Evolutionary conservation across 2,113 vertebrate genomes (phyloP).

Genomic region (Cochlearius cochlearius): DNA sequence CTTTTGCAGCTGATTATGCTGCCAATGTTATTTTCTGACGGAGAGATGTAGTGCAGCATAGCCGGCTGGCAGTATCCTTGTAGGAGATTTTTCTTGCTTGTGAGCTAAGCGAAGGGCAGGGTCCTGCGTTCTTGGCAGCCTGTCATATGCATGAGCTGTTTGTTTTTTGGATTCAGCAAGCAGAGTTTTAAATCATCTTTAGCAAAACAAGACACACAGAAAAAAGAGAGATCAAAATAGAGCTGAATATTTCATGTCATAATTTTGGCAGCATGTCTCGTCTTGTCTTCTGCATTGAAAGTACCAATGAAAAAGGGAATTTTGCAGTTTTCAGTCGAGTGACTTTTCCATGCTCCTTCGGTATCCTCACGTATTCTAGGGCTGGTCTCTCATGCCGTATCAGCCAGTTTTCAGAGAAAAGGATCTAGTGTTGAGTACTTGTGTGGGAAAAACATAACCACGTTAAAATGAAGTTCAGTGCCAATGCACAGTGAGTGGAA

Average conservation of each 20-base stretch:
- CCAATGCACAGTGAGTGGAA: background rate
- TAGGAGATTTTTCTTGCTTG: conserved; percentile 37
- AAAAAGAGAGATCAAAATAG: conserved; percentile 55
- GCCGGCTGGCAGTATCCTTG: background rate
- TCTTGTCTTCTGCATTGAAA: conserved; percentile 26
- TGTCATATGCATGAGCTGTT: conserved; percentile 51
- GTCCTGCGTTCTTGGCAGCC: conserved; percentile 51
- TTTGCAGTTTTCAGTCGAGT: background rate
- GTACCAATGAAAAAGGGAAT: background rate
- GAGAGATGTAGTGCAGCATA: conserved; percentile 27
- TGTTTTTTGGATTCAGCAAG: conserved; percentile 51
- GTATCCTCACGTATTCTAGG: background rate
- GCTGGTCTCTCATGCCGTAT: background rate
- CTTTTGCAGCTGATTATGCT: conserved; percentile 23
- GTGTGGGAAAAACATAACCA: background rate
- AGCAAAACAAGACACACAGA: conserved; percentile 41
- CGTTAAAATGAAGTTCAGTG: background rate
- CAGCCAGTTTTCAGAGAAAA: background rate
- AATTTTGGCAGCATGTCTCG: conserved; percentile 32
- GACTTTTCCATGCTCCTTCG: conserved; percentile 6
- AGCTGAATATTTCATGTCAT: conserved; percentile 43
- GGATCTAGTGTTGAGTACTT: background rate
- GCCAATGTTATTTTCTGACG: conserved; percentile 12
- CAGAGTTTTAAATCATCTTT: conserved; percentile 59
- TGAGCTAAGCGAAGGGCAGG: conserved; percentile 50